Evolutionary conservation across 2,113 vertebrate species (phyloP), one percentile per base, ranked within the genome.

Genomic region (Apus apus): DNA sequence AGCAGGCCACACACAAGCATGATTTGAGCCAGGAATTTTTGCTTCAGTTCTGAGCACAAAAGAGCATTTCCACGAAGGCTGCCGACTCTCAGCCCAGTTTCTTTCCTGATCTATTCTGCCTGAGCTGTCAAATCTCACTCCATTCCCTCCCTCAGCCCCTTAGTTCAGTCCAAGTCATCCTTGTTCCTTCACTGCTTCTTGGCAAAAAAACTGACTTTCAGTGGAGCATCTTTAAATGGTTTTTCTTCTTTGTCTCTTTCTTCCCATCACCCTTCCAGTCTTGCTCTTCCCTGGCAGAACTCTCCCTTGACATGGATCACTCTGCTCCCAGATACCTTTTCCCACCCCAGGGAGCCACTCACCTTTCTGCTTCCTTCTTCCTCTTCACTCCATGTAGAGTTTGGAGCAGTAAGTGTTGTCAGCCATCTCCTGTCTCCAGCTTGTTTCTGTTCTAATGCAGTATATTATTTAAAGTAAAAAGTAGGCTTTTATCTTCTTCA

Each of bases 221-320:
- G 43, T 51, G 1, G 1, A 89, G 73, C 8, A 1, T 13, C 89
- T 81, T 50, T 14, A 25, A 83, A 4, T 40, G 54, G 20, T 56
- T 84, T 74, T 77, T 53, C 76, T 80, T 62, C 58, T 80, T 54
- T 77, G 65, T 32, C 15, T 32, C 14, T 53, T n/a, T 17, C 15
- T 75, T 54, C 76, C 80, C 29, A 4, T 48, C 7, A 1, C 46
- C 72, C 34, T 67, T 26, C 51, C 51, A 53, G 25, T 26, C 51
- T 53, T 53, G 25, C 13, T 26, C 23, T 53, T 53, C 51, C 51
- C 50, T 48, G 76, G 25, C 67, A 6, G 64, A 8, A 29, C n/a
- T 1, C 2, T 21, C 13, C 67, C 23, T 4, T 15, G 16, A 0
- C 9, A 1, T 7, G 1, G 10, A 34, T 13, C 2, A 0, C 60